phyloP scores from a whole-genome alignment of 2,888 invertebrate species.

The Eumerus sabulonum region DNA sequence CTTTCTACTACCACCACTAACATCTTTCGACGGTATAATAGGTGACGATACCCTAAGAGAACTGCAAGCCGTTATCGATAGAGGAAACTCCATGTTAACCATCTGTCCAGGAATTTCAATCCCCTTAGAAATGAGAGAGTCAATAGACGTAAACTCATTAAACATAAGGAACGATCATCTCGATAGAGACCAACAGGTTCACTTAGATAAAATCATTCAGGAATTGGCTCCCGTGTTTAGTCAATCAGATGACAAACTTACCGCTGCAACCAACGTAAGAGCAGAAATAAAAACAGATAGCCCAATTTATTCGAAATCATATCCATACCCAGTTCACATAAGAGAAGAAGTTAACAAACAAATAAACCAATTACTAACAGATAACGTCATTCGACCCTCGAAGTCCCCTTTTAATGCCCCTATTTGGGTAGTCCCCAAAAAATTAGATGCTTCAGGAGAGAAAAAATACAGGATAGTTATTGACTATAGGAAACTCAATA shows the following conservation, averaged over 20 bases:
- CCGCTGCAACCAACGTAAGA: neutral
- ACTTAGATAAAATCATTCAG: neutral
- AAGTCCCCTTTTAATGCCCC: slow-evolving; percentile 67
- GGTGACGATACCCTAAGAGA: slow-evolving; percentile 13
- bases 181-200: too few species aligned
- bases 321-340: slow-evolving; percentile 73
- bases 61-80: slow-evolving; percentile 5
- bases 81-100: slow-evolving; percentile 3
- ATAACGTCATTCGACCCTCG: slow-evolving; percentile 70
- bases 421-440: slow-evolving; percentile 42
- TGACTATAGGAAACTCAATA: slow-evolving; percentile 42
- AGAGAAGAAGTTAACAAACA: slow-evolving; percentile 73
- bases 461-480: slow-evolving; percentile 22
- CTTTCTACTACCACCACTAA: slow-evolving; percentile 6
- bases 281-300: neutral
- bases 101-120: slow-evolving; percentile 1
- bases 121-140: slow-evolving; percentile 8
- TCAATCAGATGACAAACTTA: neutral
- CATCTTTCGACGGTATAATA: slow-evolving; percentile 16
- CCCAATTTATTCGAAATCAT: slow-evolving; percentile 66
- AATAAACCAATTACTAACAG: slow-evolving; percentile 71
- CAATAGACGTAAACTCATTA: too few species aligned
- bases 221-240: neutral
- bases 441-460: slow-evolving; percentile 9
- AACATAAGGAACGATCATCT: too few species aligned